Evolutionary conservation across 2,888 invertebrate species (phyloP), one percentile per base, ranked within the genome.

Genomic region (Zootermopsis nevadensis): DNA sequence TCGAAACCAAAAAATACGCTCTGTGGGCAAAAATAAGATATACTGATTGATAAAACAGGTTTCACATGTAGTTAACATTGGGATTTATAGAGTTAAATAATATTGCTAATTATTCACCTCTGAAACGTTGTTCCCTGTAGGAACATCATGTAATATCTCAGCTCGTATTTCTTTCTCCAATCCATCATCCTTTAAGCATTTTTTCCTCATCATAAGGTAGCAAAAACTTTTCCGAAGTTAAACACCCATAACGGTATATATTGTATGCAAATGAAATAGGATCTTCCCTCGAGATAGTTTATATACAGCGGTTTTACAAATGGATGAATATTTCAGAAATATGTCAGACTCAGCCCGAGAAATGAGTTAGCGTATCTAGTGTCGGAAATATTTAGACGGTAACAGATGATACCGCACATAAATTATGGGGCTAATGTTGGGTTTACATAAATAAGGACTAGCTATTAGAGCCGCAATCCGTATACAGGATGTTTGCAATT

Each of bases 401-500:
- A 76, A 42, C 76, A 19, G 38, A 7, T 42, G 76, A 76, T 76
- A 48, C 22, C 30, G 33, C 33, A 77, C 55, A 48, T 77, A 69
- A 69, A 69, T 69, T 48, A 77, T 12, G 24, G 53, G 24, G 55
- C 30, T 77, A 77, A 77, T 77, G 53, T 55, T 31, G 55, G 77
- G 77, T 55, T 77, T 77, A 77, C 77, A 77, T 77, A 55, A 77
- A 55, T 77, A 33, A 55, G 33, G 10, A n/a, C 60, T 1, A 24
- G 53, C 15, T 53, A 53, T 53, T 53, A 67, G 27, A 67, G 27
- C 6, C 2, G 33, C 69, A 69, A 33, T 69, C 69, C 33, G 33
- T 69, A 33, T 69, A 69, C 15, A 69, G 69, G 69, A 69, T 69
- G 69, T 69, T 69, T 30, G 33, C 69, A 69, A 69, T 69, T 69